Percentiles rank a stretch among this genome's conserved stretches.
These are phyloP conservation scores for Takifugu rubripes DNA, from an alignment of 2,797 vertebrate genomes.

Conservation along the genomic window DNA sequence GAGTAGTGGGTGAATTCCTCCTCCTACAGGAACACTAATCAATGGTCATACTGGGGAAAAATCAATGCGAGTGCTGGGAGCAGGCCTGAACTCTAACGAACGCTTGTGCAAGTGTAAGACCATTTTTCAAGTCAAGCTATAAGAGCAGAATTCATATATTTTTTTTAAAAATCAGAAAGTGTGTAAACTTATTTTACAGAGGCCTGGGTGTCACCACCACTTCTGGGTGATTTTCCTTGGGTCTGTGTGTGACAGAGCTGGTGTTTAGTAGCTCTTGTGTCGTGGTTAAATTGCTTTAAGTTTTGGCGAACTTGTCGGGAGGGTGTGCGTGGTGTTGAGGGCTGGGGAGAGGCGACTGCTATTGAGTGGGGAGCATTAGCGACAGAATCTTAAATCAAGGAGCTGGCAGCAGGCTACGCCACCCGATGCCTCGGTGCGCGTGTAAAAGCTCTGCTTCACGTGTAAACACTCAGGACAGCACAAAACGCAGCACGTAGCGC, in stretches of 20 bases:
- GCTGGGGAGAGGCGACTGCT: conserved; percentile 6
- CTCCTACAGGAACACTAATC: conserved; percentile 67
- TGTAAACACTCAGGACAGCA: conserved; percentile 57
- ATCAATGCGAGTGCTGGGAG: conserved; percentile 29
- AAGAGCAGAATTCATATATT: conserved; percentile 32
- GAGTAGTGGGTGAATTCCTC: conserved; percentile 35
- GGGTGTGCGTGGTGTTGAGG: too few species aligned
- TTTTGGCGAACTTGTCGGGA: too few species aligned
- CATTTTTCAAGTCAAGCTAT: conserved; percentile 54
- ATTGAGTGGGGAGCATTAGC: conserved; percentile 61
- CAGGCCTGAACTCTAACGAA: conserved; percentile 27
- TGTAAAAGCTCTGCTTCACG: conserved; percentile 63
- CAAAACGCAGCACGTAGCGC: conserved; percentile 56
- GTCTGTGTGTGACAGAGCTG: conserved; percentile 20
- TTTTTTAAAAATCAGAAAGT: conserved; percentile 27
- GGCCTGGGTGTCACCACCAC: conserved; percentile 10
- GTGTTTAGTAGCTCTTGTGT: conserved; percentile 38
- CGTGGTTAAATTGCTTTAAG: conserved; percentile 46
- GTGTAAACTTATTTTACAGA: conserved; percentile 19
- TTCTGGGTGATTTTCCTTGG: background rate
- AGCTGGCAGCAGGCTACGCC: conserved; percentile 50
- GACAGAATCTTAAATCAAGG: conserved; percentile 66
- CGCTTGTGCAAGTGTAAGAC: conserved; percentile 23
- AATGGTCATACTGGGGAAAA: conserved; percentile 59
- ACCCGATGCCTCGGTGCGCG: conserved; percentile 59